phyloP scores from a whole-genome alignment of 2,797 vertebrate genomes.

The Falco cherrug region DNA sequence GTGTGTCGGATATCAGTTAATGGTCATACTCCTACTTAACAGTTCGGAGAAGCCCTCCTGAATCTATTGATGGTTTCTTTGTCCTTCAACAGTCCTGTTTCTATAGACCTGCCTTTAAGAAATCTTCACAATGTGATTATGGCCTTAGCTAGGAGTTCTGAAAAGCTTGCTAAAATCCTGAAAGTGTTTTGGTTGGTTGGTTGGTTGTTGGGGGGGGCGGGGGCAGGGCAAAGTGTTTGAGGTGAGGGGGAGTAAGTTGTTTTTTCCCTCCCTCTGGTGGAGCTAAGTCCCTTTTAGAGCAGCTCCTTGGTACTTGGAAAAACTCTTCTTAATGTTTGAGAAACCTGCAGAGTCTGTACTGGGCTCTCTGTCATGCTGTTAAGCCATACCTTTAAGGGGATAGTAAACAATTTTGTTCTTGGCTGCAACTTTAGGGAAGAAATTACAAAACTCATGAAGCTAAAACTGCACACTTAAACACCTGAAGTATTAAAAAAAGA shows the following conservation, averaged over 20 bases:
- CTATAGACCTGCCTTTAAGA: neutral
- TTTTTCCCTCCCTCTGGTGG: neutral
- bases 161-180: neutral
- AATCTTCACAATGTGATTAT: neutral
- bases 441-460: neutral
- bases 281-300: neutral
- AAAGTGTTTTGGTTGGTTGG: neutral
- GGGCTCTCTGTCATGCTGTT: neutral
- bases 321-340: neutral
- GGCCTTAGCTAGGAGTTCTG: neutral
- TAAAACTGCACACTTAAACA: neutral
- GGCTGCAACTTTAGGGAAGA: neutral
- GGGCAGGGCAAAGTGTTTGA: neutral
- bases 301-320: neutral
- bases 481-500: neutral
- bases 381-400: neutral
- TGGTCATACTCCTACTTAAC: neutral
- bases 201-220: too few relatives aligned
- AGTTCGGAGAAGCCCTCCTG: neutral
- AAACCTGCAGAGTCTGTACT: neutral
- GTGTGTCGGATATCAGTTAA: rapidly evolving
- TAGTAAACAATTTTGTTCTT: neutral
- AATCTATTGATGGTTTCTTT: neutral
- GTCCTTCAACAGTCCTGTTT: neutral
- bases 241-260: too few relatives aligned